Evolutionary conservation across 2,113 vertebrate species (phyloP).

Genomic region (Pluvialis apricaria): DNA sequence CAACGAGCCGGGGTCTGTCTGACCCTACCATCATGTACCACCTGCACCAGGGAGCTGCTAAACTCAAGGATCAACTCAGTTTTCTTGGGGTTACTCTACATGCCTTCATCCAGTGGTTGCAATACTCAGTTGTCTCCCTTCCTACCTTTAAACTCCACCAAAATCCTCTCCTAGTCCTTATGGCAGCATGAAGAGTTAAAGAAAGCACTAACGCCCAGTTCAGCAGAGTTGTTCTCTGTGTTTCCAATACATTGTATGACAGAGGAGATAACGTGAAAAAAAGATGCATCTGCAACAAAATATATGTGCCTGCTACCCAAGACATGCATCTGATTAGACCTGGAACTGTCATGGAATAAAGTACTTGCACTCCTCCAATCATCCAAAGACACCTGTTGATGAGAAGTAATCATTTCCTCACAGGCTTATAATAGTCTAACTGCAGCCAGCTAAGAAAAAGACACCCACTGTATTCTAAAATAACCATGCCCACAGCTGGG

Average conservation of each 20-base stretch:
- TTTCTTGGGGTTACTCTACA: neutral
- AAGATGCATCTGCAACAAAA: neutral
- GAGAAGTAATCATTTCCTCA: neutral
- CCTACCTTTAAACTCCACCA: neutral
- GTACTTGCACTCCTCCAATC: neutral
- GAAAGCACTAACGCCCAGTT: neutral
- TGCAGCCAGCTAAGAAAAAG: neutral
- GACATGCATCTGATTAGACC: neutral
- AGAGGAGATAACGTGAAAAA: neutral
- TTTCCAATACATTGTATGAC: neutral
- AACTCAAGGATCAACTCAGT: rapidly evolving
- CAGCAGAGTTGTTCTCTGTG: neutral
- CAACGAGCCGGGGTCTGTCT: neutral
- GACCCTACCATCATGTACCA: neutral
- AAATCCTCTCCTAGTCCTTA: neutral
- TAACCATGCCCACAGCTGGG: neutral
- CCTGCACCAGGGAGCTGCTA: neutral
- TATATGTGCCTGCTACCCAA: neutral
- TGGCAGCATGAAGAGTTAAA: rapidly evolving
- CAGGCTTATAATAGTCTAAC: rapidly evolving
- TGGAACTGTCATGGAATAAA: neutral
- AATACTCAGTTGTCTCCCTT: neutral
- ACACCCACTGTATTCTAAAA: neutral
- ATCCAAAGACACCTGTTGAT: neutral
- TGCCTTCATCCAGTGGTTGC: neutral